Base-by-base conservation (phyloP, 2,888 invertebrate species). In the Dolomedes plantarius region DNA sequence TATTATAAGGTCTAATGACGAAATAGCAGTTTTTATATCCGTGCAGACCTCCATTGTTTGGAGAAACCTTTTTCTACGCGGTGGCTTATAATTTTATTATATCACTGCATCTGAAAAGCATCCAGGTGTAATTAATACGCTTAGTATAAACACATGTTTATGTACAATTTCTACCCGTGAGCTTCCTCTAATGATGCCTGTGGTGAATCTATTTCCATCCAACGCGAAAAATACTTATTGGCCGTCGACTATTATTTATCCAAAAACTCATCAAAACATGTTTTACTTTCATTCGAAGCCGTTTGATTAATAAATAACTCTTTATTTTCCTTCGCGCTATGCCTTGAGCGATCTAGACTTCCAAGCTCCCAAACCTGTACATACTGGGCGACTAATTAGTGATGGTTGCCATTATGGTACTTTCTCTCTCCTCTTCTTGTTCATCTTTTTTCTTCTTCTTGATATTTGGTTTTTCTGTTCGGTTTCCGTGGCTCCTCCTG, bases 321-420 rank as follows among this genome's bases (percentile, higher is more conserved):
- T 6, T 46, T 46, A 9, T n/a, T 46, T 46, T 36, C 36, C 36
- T 36, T 36, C 36, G 36, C 36, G 36, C 36, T 36, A 36, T 16
- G 46, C 46, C 46, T 16, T 46, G 2, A 46, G 46, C 11, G 7
- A 46, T 46, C 36, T 16, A 46, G 16, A 2, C 6, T 46, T 11
- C 5, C 46, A 6, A 46, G 46, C 11, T 46, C 16, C 46, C 16
- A 6, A 46, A 46, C 46, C 46, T 46, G 46, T 16, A 46, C 16
- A 46, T 46, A 46, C 67, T 36, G 11, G 41, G 31, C 74, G 50
- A 68, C 81, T 74, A 81, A 81, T 81, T 81, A 81, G 68, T 50
- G 65, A 81, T 74, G 81, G 50, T 36, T 29, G 19, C 23, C 32
- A 31, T 69, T 27, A 39, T 46, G 72, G 31, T 23, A 36, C 27